Conservation (phyloP, 2,888 invertebrate genomes). For the Hirudinaria manillensis region DNA sequence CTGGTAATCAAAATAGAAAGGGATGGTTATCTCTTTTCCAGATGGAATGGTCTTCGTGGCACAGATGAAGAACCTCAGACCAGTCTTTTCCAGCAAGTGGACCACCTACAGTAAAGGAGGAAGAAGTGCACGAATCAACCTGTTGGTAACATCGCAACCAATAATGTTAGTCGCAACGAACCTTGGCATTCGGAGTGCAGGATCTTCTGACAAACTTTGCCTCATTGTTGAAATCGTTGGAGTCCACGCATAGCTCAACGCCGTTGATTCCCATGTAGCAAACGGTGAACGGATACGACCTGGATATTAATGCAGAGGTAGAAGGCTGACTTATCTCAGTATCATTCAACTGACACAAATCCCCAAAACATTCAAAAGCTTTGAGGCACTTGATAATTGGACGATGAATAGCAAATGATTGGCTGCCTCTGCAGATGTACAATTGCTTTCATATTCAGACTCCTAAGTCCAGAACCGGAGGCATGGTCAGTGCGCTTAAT, state of each 20-base stretch:
- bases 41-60: constrained; percentile 32
- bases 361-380: not conserved
- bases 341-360: not conserved
- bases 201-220: constrained; percentile 31
- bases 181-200: constrained; percentile 35
- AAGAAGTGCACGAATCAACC: not conserved
- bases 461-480: not conserved
- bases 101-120: constrained; percentile 12
- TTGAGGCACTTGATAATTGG: not conserved
- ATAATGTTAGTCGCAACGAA: not conserved
- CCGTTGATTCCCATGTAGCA: constrained; percentile 32
- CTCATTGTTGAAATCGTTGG: constrained; percentile 29
- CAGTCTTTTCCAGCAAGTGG: constrained; percentile 30
- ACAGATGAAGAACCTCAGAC: constrained; percentile 33
- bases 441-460: not conserved
- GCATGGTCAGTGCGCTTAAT: not conserved
- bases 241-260: constrained; percentile 31
- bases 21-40: constrained; percentile 33
- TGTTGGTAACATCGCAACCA: not conserved
- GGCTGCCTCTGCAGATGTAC: not conserved
- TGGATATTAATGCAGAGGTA: not conserved
- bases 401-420: not conserved
- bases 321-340: not conserved
- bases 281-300: constrained; percentile 31
- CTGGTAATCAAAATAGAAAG: constrained; percentile 34